These are phyloP conservation scores for Drosophila pachea DNA, from an alignment of 1,140 invertebrate species.

Conservation along the genomic window DNA sequence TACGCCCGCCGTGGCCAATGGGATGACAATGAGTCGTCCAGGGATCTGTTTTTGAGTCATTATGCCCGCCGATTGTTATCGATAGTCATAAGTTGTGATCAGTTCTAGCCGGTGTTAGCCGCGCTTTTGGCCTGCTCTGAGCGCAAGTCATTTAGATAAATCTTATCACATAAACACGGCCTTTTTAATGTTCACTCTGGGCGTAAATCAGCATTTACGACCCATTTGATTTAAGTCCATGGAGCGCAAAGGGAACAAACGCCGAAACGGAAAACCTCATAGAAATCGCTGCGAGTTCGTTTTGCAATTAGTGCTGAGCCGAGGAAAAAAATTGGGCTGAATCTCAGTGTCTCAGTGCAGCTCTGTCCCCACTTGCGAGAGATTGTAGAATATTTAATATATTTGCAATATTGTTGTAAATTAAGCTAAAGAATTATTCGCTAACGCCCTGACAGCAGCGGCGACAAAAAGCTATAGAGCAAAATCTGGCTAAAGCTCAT, in stretches of 20 bases:
- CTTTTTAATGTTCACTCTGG: conserved; percentile 5
- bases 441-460: no score
- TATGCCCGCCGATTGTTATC: conserved; percentile 32
- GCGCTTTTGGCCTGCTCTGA: conserved; percentile 17
- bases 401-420: no score
- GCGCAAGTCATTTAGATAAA: conserved; percentile 8
- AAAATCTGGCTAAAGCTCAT: no score
- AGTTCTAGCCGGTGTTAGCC: conserved; percentile 18
- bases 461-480: no score
- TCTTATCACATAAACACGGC: background rate
- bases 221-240: background rate
- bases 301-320: no score
- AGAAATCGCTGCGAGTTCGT: background rate
- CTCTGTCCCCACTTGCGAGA: no score
- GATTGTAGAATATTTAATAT: no score
- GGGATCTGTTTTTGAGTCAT: no score
- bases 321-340: no score
- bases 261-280: background rate
- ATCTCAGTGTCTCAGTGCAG: no score
- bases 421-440: no score
- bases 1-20: background rate
- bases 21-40: conserved; percentile 26
- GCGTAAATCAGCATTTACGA: background rate
- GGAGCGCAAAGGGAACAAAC: no score
- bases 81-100: conserved; percentile 28